These are phyloP conservation scores for Torymus aiolomorphi DNA, from an alignment of 2,888 invertebrate genomes.

Conservation along the genomic window DNA sequence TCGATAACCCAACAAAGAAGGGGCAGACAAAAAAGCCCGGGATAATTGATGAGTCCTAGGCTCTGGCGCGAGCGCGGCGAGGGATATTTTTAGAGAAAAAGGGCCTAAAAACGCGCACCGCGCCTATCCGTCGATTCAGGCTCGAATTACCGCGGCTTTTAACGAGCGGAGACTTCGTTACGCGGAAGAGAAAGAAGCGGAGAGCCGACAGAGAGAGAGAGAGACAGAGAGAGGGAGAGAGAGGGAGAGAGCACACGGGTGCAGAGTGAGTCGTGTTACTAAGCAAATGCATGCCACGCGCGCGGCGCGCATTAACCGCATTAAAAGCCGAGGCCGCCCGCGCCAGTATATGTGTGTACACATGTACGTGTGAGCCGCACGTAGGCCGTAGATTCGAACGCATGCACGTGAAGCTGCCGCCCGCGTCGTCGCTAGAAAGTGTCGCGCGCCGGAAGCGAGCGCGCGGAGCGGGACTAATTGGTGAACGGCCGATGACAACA, in stretches of 20 bases:
- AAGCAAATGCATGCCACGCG: slow-evolving; percentile 56
- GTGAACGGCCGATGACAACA: slow-evolving; percentile 64
- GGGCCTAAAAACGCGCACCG: slow-evolving; percentile 7
- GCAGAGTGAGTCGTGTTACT: slow-evolving; percentile 56
- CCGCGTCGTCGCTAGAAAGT: background rate
- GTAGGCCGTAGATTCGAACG: too few relatives aligned
- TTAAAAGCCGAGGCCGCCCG: slow-evolving; percentile 26
- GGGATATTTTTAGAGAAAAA: slow-evolving; percentile 44
- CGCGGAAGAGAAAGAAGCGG: slow-evolving; percentile 26
- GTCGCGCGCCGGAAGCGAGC: slow-evolving; percentile 55
- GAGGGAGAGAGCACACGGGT: slow-evolving; percentile 5
- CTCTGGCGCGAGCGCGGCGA: too few relatives aligned
- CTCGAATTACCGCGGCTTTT: slow-evolving; percentile 54
- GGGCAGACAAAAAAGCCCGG: background rate
- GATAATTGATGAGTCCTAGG: slow-evolving; percentile 42
- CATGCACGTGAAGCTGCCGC: background rate
- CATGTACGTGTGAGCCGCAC: background rate
- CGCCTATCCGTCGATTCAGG: slow-evolving; percentile 49
- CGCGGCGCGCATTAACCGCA: slow-evolving; percentile 54
- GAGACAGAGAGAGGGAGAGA: slow-evolving; percentile 58
- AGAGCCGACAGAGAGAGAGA: slow-evolving; percentile 33
- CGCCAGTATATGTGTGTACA: background rate
- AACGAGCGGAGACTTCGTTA: slow-evolving; percentile 57
- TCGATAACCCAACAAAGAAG: slow-evolving; percentile 20
- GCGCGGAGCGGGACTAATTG: slow-evolving; percentile 66